phyloP scores from a whole-genome alignment of 2,888 invertebrate genomes.

The Mellilla xanthometata region DNA sequence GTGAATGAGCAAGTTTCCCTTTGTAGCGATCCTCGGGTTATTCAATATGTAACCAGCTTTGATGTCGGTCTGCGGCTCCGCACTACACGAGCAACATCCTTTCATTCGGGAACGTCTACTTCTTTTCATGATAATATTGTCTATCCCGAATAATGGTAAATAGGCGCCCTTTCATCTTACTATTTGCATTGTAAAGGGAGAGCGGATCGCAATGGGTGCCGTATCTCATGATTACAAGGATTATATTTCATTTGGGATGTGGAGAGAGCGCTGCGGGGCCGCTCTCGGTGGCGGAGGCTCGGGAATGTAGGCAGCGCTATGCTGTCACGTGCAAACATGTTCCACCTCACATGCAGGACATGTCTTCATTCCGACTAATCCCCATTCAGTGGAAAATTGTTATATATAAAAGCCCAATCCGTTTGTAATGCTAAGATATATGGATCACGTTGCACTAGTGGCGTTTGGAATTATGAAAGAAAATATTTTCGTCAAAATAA shows the following conservation, averaged over 20 bases:
- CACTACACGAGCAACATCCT: constrained; percentile 11
- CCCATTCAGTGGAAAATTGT: too few relatives aligned
- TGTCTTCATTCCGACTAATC: too few relatives aligned
- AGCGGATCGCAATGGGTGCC: constrained; percentile 10
- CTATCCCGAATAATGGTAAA: constrained; percentile 4
- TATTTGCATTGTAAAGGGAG: constrained; percentile 8
- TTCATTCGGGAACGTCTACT: constrained; percentile 3
- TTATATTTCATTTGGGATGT: constrained; percentile 10
- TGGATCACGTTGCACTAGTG: too few relatives aligned
- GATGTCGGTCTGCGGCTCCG: constrained; percentile 7
- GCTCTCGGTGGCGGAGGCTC: too few relatives aligned
- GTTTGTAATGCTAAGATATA: too few relatives aligned
- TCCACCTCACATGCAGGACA: too few relatives aligned
- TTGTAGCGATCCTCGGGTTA: not conserved
- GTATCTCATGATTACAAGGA: constrained; percentile 9
- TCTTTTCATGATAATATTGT: constrained; percentile 2
- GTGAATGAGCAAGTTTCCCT: too few relatives aligned
- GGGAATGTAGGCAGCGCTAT: too few relatives aligned
- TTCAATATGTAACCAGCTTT: constrained; percentile 7
- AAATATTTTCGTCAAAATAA: too few relatives aligned
- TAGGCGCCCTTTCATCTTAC: constrained; percentile 5
- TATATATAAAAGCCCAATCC: too few relatives aligned
- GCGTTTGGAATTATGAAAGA: too few relatives aligned
- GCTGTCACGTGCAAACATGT: too few relatives aligned
- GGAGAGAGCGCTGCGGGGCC: constrained; percentile 6